Percentiles rank a stretch among this genome's conserved stretches.
These are phyloP conservation scores for Pterocles orientalis DNA, from an alignment of 2,113 vertebrate genomes.

Conservation along the genomic window DNA sequence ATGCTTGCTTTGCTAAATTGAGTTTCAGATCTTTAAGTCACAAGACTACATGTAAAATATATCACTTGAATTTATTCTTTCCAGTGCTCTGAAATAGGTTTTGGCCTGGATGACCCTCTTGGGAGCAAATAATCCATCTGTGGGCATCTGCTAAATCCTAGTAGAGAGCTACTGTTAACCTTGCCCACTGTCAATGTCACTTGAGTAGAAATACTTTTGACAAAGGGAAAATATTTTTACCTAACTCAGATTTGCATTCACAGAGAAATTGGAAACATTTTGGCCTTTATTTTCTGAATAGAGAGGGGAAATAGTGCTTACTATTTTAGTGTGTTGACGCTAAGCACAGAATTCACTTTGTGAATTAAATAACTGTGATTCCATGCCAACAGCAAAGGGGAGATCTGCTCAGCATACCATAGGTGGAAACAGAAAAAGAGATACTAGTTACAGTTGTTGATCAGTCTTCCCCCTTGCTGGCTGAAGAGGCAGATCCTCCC, in stretches of 20 bases:
- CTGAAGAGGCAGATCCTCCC: not conserved
- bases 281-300: not conserved
- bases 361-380: conserved; percentile 38
- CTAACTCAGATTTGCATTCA: conserved; percentile 1
- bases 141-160: conserved; percentile 16
- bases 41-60: conserved; percentile 13
- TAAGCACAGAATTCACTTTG: conserved; percentile 43
- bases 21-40: conserved; percentile 9
- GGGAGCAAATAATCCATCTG: conserved; percentile 15
- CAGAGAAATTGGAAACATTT: not conserved
- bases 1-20: not conserved
- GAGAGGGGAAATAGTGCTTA: not conserved
- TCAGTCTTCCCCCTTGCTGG: not conserved
- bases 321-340: not conserved
- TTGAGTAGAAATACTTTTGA: conserved; percentile 21
- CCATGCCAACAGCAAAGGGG: conserved; percentile 9
- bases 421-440: conserved; percentile 1
- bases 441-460: not conserved
- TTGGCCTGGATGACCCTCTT: not conserved
- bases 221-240: conserved; percentile 10
- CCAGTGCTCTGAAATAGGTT: not conserved
- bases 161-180: not conserved
- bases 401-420: not conserved
- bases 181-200: not conserved
- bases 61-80: conserved; percentile 23